Conservation (phyloP, 2,113 vertebrate genomes). For the Ptilonorhynchus violaceus region DNA sequence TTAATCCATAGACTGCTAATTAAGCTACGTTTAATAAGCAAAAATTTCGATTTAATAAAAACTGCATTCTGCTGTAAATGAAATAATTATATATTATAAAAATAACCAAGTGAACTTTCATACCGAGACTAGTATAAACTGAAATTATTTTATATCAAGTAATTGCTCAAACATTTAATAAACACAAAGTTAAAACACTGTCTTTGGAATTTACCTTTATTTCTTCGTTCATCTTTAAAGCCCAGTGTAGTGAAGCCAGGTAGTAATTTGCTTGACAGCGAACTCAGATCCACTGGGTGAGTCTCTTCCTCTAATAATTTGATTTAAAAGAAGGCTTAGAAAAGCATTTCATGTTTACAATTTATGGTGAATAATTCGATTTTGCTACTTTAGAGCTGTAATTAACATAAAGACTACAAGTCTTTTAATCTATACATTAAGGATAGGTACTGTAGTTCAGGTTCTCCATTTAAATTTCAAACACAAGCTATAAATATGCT, state of each 20-base stretch:
- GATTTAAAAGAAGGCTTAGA: not conserved
- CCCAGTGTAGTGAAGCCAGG: conserved; percentile 92
- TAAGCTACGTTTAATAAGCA: not conserved
- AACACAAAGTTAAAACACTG: not conserved
- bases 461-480: not conserved
- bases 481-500: not conserved
- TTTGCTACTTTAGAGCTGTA: not conserved
- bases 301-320: conserved; percentile 87
- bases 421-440: not conserved
- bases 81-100: not conserved
- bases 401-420: not conserved
- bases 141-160: not conserved
- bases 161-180: not conserved
- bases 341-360: not conserved
- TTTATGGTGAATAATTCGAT: not conserved
- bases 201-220: conserved; percentile 79
- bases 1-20: not conserved
- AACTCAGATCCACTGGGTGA: conserved; percentile 91
- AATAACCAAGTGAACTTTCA: not conserved
- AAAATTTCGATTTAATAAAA: not conserved
- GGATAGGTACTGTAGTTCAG: not conserved
- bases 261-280: conserved; percentile 90
- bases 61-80: not conserved
- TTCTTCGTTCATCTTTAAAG: conserved; percentile 94
- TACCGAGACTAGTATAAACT: not conserved